Evolutionary conservation across 1,140 invertebrate genomes (phyloP).

Genomic region (Conopomorpha cramerella): DNA sequence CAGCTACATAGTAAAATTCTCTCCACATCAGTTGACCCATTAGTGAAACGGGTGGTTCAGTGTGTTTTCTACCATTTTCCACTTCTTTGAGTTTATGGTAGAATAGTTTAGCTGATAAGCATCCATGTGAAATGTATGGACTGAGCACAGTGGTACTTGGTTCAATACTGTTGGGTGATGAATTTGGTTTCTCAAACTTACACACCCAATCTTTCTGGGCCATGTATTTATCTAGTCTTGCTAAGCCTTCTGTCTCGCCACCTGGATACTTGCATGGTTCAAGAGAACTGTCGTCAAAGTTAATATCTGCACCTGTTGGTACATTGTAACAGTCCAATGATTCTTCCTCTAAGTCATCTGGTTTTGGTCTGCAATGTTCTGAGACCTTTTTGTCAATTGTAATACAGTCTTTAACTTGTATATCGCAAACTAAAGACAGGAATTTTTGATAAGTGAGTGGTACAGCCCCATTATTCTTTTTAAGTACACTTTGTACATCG

Average conservation of each 20-base stretch:
- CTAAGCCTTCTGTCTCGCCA: slow-evolving; percentile 72
- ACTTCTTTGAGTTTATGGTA: slow-evolving; percentile 67
- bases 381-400: slow-evolving; percentile 50
- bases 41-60: slow-evolving; percentile 65
- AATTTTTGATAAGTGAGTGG: slow-evolving; percentile 77
- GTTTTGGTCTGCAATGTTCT: slow-evolving; percentile 41
- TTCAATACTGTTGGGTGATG: slow-evolving; percentile 71
- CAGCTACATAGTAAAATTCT: slow-evolving; percentile 77
- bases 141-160: slow-evolving; percentile 75
- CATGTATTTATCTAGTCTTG: slow-evolving; percentile 65
- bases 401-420: slow-evolving; percentile 61
- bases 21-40: slow-evolving; percentile 75
- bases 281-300: slow-evolving; percentile 46
- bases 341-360: slow-evolving; percentile 49
- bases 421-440: slow-evolving; percentile 62
- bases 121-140: slow-evolving; percentile 77
- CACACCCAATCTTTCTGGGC: slow-evolving; percentile 70
- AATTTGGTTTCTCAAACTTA: slow-evolving; percentile 76
- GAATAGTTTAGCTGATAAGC: slow-evolving; percentile 69
- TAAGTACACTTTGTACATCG: slow-evolving; percentile 66
- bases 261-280: slow-evolving; percentile 63
- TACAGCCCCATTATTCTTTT: slow-evolving; percentile 66
- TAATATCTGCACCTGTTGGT: slow-evolving; percentile 65
- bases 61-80: slow-evolving; percentile 54
- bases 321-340: slow-evolving; percentile 57